Evolutionary conservation across 2,113 vertebrate genomes (phyloP).

Genomic region (Lethenteron reissneri): DNA sequence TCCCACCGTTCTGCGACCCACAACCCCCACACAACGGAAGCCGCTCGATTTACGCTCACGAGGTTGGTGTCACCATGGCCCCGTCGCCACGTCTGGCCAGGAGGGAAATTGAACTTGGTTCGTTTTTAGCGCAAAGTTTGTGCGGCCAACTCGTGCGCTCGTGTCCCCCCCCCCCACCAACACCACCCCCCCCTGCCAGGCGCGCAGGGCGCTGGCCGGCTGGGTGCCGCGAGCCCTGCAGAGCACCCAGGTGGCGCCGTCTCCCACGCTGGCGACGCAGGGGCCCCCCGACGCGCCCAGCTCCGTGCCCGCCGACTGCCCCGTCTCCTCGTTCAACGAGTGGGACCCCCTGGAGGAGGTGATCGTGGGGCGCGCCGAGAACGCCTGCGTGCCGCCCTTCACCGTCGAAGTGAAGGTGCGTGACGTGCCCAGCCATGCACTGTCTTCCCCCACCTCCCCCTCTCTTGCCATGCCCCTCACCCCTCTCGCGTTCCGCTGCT

Average conservation of each 20-base stretch:
- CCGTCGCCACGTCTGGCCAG: neutral
- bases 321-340: slow-evolving; percentile 72
- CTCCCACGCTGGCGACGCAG: slow-evolving; percentile 27
- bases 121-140: neutral
- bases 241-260: slow-evolving; percentile 54
- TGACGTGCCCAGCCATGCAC: neutral
- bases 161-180: neutral
- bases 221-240: slow-evolving; percentile 63
- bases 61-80: too few relatives aligned
- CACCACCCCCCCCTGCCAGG: slow-evolving; percentile 21
- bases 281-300: slow-evolving; percentile 21
- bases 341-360: slow-evolving; percentile 95
- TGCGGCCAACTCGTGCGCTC: neutral
- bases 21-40: too few relatives aligned
- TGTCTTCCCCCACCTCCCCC: neutral
- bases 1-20: too few relatives aligned
- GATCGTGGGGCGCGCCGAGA: slow-evolving; percentile 83
- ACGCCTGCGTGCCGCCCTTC: slow-evolving; percentile 71
- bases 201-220: slow-evolving; percentile 34
- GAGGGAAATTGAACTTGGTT: neutral
- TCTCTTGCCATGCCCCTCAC: neutral
- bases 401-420: slow-evolving; percentile 90
- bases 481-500: neutral
- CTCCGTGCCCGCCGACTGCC: slow-evolving; percentile 36
- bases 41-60: too few relatives aligned